phyloP scores from a whole-genome alignment of 2,888 invertebrate genomes.

The Sussaba pulchella region DNA sequence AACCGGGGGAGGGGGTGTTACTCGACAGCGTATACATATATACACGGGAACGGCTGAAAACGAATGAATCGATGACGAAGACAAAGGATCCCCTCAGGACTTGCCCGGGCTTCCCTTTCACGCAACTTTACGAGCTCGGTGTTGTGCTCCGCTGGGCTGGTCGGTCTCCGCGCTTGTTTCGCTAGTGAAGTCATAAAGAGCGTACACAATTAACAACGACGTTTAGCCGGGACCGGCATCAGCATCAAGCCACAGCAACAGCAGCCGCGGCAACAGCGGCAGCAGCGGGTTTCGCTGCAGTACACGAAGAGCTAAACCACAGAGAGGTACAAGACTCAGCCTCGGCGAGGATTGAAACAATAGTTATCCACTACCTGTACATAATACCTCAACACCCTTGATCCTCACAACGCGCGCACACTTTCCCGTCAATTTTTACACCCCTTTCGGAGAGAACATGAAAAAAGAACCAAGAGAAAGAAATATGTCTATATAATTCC shows the following conservation, averaged over 20 bases:
- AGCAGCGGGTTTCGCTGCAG: not conserved
- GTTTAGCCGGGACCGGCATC: slow-evolving; percentile 53
- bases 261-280: slow-evolving; percentile 7
- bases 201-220: slow-evolving; percentile 69
- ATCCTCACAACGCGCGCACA: slow-evolving; percentile 38
- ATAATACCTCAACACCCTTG: slow-evolving; percentile 22
- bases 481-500: too few species aligned
- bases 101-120: slow-evolving; percentile 64
- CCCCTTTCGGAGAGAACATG: slow-evolving; percentile 32
- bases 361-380: slow-evolving; percentile 6
- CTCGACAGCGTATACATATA: not conserved
- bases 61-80: slow-evolving; percentile 71
- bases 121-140: slow-evolving; percentile 65
- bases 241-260: not conserved
- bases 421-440: slow-evolving; percentile 47
- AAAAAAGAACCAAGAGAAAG: too few species aligned
- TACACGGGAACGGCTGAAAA: slow-evolving; percentile 53
- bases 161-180: slow-evolving; percentile 33
- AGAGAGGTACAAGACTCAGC: slow-evolving; percentile 5
- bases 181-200: slow-evolving; percentile 66
- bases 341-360: slow-evolving; percentile 26
- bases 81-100: slow-evolving; percentile 69
- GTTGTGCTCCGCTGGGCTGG: slow-evolving; percentile 26
- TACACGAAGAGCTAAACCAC: slow-evolving; percentile 8
- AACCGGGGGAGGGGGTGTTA: not conserved